These are phyloP conservation scores for Hymenopus coronatus DNA, from an alignment of 2,888 invertebrate species.

Conservation along the genomic window DNA sequence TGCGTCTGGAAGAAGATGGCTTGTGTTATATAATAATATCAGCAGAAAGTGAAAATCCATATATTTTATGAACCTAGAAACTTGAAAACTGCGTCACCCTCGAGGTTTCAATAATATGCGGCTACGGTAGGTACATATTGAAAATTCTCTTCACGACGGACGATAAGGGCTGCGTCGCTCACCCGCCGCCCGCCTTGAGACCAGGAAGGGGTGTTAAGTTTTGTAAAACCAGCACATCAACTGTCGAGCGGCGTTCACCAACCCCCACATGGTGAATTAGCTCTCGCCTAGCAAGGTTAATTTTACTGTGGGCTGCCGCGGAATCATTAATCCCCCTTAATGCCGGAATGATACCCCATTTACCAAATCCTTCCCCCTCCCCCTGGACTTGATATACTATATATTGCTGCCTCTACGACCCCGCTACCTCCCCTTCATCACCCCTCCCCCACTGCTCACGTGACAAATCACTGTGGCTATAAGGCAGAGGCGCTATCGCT, in stretches of 20 bases:
- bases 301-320: conserved; percentile 32
- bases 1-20: no score
- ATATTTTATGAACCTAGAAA: no score
- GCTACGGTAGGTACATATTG: not conserved
- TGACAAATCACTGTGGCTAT: conserved; percentile 34
- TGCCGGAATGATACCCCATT: conserved; percentile 45
- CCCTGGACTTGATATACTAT: not conserved
- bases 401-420: conserved; percentile 17
- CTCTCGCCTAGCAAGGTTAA: conserved; percentile 27
- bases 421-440: conserved; percentile 9
- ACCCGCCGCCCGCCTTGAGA: not conserved
- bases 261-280: not conserved
- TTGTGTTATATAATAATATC: no score
- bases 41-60: no score
- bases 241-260: not conserved
- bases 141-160: not conserved
- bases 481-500: conserved; percentile 5
- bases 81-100: no score
- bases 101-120: not conserved
- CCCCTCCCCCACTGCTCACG: not conserved
- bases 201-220: not conserved
- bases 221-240: not conserved
- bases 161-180: not conserved
- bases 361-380: conserved; percentile 43
- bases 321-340: conserved; percentile 36